A percentile compares a stretch with the other conserved stretches of the same genome.
Conservation (phyloP, 2,113 vertebrate genomes). For the Agapornis roseicollis region DNA sequence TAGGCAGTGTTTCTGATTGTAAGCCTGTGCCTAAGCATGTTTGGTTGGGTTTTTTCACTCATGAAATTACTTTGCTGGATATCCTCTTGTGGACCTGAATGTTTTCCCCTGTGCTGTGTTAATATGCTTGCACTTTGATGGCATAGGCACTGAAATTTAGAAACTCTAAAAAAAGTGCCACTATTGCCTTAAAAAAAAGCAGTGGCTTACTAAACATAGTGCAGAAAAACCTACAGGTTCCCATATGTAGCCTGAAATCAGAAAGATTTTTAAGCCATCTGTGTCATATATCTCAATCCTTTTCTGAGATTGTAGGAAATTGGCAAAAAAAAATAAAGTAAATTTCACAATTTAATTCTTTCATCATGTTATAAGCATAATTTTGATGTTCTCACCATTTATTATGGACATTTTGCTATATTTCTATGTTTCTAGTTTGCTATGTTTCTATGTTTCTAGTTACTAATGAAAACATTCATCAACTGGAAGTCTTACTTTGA, state of each 20-base stretch:
- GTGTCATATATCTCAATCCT: not conserved
- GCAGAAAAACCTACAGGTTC: not conserved
- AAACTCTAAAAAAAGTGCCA: not conserved
- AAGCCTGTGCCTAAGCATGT: not conserved
- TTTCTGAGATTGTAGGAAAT: not conserved
- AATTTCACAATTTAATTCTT: not conserved
- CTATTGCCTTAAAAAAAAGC: not conserved
- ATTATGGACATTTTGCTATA: not conserved
- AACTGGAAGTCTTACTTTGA: not conserved
- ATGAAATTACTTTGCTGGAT: not conserved
- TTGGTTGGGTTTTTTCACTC: not conserved
- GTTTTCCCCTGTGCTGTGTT: not conserved
- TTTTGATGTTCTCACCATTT: not conserved
- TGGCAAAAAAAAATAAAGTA: not conserved
- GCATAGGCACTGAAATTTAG: not conserved
- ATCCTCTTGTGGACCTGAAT: not conserved
- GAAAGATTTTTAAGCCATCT: not conserved
- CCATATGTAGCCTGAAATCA: not conserved
- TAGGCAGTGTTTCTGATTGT: not conserved
- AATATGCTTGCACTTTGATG: not conserved
- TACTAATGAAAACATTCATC: not conserved
- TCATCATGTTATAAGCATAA: not conserved
- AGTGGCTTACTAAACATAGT: accelerated
- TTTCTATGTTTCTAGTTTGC: not conserved
- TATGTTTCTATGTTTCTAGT: too few species aligned